Evolutionary conservation across 2,113 vertebrate genomes (phyloP), one percentile per base, ranked within the genome.

Genomic region (Tichodroma muraria): DNA sequence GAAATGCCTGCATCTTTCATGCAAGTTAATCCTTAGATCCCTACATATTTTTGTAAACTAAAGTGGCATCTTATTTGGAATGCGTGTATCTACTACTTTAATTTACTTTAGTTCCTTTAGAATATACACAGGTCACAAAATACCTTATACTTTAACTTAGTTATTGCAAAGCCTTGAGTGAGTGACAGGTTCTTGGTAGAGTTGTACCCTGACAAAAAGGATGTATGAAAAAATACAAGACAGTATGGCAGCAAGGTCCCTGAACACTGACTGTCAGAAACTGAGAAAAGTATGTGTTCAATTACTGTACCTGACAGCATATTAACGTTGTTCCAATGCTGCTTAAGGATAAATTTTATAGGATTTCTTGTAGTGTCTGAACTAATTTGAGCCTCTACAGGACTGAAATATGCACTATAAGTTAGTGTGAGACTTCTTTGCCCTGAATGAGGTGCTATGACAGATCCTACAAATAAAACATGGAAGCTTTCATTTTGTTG

Each of bases 371-470:
- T 52, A 64, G 42, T 35, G 22, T 68, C 82, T 94, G 57, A 88
- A 69, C 33, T 79, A 52, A 86, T 90, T 71, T 56, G 40, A 88
- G 82, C 64, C 37, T 93, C 73, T 78, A 45, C 65, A 69, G 82
- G 27, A 80, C 61, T 88, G 72, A 91, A 93, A 89, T 45, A 50
- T 68, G 68, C 76, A 84, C 45, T 79, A 19, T 86, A 88, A 95
- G n/a, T 95, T 86, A 68, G 31, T 85, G 44, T 1, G 12, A 93
- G 64, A 78, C 23, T 50, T 83, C 64, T 64, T 83, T 81, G 77
- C 69, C 60, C 72, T 80, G 90, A 92, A 95, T 96, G 95, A 97
- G 85, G 93, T 95, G 94, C 72, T 95, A 69, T 81, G 95, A 92
- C 77, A 90, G 78, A 89, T 93, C 61, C 37, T 60, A 64, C 90